Base-by-base conservation (phyloP, 92 coral and sea anemone genomes). In the Pocillopora grandis region DNA sequence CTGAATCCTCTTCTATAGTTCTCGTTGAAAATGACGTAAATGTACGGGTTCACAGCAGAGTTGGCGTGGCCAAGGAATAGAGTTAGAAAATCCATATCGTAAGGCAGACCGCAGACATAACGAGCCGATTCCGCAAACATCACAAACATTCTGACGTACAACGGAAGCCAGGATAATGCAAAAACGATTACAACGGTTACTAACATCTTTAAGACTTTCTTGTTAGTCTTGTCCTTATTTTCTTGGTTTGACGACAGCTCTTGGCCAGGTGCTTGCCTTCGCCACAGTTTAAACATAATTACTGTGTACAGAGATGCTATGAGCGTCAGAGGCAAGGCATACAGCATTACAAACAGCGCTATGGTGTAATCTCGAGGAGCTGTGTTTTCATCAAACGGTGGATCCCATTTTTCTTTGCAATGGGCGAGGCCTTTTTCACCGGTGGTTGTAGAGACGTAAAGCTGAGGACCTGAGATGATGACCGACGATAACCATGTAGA, bases 161-260 rank as follows among this genome's bases (percentile, higher is more conserved):
- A 88, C 27, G 94, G 96, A 58, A 93, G 89, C 96, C 96, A 93
- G 66, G 90, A 93, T 23, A 85, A 75, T n/a, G 94, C 96, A 75
- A 93, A 93, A 31, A 91, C 96, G 35, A 88, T 81, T 5, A 91
- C 93, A 3, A 93, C 96, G 7, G 90, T 93, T 5, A 93, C 87
- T 76, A 93, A 78, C 96, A 93, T 93, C 74, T 88, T 85, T 23
- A 90, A 77, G 18, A 91, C 92, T 61, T 88, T 90, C 60, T 77
- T 93, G 81, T 93, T 93, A 48, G 92, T 85, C 77, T 84, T 82
- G 12, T 88, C 86, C 62, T 84, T 89, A 70, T 90, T 78, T 56
- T 76, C 78, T 49, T 88, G 92, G 59, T 88, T 86, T 1, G 80
- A 88, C 66, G 81, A 56, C 19, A 85, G 76, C 20, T 85, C 87